A percentile compares a stretch with the other conserved stretches of the same genome.
These are phyloP conservation scores for Ceyx cyanopectus DNA, from an alignment of 2,113 vertebrate species.

Conservation along the genomic window DNA sequence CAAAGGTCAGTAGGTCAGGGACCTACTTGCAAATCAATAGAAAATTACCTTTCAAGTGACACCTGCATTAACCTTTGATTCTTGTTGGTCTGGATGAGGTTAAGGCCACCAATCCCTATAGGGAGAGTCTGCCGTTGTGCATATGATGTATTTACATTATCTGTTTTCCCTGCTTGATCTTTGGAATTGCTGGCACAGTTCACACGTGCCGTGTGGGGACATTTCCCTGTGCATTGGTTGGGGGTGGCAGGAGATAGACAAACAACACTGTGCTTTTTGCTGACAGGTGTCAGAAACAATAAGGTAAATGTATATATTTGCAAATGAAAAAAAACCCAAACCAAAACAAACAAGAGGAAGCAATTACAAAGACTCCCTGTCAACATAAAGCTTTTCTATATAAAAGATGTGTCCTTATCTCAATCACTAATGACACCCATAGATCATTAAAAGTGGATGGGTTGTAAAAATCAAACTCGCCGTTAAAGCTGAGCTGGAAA, in stretches of 20 bases:
- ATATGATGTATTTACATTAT: slow-evolving; percentile 40
- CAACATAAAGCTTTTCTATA: not conserved
- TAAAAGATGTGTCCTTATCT: not conserved
- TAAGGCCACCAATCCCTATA: not conserved
- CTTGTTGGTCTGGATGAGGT: slow-evolving; percentile 26
- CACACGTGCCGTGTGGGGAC: not conserved
- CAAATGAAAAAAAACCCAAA: not conserved
- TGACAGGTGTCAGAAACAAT: slow-evolving; percentile 55
- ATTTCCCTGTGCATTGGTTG: not conserved
- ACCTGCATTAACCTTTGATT: slow-evolving; percentile 63
- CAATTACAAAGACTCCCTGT: not conserved
- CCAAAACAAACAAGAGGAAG: not conserved
- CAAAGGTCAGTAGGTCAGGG: slow-evolving; percentile 57
- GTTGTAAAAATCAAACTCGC: not conserved
- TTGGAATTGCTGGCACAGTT: slow-evolving; percentile 28
- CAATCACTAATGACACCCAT: not conserved
- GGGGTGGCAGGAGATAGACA: not conserved
- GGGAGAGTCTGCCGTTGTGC: not conserved
- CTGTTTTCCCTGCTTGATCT: slow-evolving; percentile 41
- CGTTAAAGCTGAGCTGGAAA: not conserved
- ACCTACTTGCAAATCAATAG: slow-evolving; percentile 57
- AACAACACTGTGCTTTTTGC: not conserved
- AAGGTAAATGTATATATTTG: not conserved
- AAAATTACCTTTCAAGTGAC: slow-evolving; percentile 62
- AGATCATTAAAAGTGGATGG: slow-evolving; percentile 7